Evolutionary conservation across 2,113 vertebrate species (phyloP).

Genomic region (Lampris incognitus): DNA sequence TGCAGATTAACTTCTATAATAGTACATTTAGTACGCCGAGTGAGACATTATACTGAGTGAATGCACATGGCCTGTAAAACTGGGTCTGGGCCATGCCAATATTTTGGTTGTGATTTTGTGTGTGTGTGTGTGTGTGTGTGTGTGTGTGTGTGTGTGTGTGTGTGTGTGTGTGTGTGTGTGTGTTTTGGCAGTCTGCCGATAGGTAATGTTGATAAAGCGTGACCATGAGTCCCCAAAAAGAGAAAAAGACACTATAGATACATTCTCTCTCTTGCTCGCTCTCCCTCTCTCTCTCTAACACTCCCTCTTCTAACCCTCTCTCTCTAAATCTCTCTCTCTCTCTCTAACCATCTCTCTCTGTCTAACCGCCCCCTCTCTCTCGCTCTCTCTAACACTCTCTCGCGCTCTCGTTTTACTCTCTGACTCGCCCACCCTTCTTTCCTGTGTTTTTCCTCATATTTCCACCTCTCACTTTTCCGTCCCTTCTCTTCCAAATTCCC

Average conservation of each 20-base stretch:
- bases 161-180: constrained; percentile 51
- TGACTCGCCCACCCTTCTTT: no score
- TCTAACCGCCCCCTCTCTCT: no score
- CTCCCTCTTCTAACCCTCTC: not conserved
- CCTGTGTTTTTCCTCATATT: no score
- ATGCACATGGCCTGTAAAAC: constrained; percentile 61
- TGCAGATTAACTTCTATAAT: constrained; percentile 38
- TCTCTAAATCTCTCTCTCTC: not conserved
- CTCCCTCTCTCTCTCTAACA: not conserved
- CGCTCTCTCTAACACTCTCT: not conserved
- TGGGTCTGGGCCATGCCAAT: constrained; percentile 32
- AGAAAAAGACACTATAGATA: constrained; percentile 49
- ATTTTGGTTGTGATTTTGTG: constrained; percentile 55
- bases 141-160: constrained; percentile 29
- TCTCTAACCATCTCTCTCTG: not conserved
- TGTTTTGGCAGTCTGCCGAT: constrained; percentile 60
- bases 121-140: constrained; percentile 18
- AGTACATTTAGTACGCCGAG: constrained; percentile 40
- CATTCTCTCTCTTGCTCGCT: constrained; percentile 21
- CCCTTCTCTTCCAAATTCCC: not conserved
- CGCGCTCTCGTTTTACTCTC: not conserved
- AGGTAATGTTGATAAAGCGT: constrained; percentile 75
- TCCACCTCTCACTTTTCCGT: not conserved
- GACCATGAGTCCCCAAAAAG: constrained; percentile 49
- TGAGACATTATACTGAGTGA: constrained; percentile 47